A percentile compares a stretch with the other conserved stretches of the same genome.
These are phyloP conservation scores for Ia io DNA, from an alignment of 2,113 vertebrate species.

Conservation along the genomic window DNA sequence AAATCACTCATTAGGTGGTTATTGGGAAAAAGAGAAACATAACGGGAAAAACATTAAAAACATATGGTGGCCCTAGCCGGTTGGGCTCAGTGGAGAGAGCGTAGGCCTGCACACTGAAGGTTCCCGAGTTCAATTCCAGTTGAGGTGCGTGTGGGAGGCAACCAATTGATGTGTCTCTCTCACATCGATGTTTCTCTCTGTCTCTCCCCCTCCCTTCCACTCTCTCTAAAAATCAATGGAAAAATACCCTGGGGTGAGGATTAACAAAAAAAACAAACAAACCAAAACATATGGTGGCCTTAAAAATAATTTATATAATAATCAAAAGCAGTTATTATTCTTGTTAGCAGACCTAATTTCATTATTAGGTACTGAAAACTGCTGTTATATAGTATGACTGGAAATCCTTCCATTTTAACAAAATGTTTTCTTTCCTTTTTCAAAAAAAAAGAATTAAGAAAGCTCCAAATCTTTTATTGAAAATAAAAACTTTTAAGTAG, in stretches of 20 bases:
- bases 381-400: neutral
- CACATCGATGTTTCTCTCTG: neutral
- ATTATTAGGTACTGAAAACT: neutral
- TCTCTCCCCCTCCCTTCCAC: too few species aligned
- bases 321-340: neutral
- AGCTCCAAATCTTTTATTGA: neutral
- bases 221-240: neutral
- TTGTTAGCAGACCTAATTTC: neutral
- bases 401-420: neutral
- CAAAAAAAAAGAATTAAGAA: constrained; percentile 28
- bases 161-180: neutral
- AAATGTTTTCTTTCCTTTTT: neutral
- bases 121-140: too few species aligned
- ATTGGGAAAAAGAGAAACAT: neutral
- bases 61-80: neutral
- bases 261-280: neutral
- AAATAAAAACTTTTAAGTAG: neutral
- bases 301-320: neutral
- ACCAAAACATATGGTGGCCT: neutral
- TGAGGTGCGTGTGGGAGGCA: neutral
- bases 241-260: neutral
- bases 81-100: neutral
- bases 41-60: neutral
- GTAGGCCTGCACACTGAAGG: too few species aligned
- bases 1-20: neutral